Percentiles rank a stretch among this genome's conserved stretches.
Conservation (phyloP, 2,888 invertebrate genomes). For the Heliconius ethilla region DNA sequence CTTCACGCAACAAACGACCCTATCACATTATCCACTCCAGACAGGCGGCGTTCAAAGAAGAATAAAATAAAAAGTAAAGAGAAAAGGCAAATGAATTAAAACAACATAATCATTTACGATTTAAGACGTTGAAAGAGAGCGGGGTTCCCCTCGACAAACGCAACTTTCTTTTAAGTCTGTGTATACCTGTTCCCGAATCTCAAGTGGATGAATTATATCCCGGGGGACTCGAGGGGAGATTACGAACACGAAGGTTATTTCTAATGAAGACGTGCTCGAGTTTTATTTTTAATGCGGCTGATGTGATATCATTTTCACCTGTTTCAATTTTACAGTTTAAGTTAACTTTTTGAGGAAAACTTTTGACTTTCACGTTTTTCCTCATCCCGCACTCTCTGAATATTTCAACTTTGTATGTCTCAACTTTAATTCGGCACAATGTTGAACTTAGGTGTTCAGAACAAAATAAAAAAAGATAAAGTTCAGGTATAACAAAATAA, state of each 20-base stretch:
- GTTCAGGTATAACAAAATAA: constrained; percentile 44
- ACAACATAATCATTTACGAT: constrained; percentile 81
- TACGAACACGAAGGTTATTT: constrained; percentile 66
- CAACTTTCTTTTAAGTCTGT: constrained; percentile 80
- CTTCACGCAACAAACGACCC: constrained; percentile 56
- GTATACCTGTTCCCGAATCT: constrained; percentile 78
- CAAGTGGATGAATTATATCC: constrained; percentile 81
- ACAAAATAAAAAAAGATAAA: constrained; percentile 8
- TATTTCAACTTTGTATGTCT: constrained; percentile 4
- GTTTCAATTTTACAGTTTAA: constrained; percentile 48
- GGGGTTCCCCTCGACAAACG: constrained; percentile 74
- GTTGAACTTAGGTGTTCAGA: background rate
- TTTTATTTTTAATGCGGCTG: constrained; percentile 70
- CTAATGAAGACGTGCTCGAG: constrained; percentile 74
- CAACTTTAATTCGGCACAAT: background rate
- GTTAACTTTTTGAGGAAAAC: constrained; percentile 43
- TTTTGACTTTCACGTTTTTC: constrained; percentile 38
- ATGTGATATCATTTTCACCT: constrained; percentile 73
- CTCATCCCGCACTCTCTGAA: constrained; percentile 19
- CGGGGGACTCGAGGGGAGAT: constrained; percentile 73
- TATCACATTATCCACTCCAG: constrained; percentile 69
- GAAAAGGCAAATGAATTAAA: constrained; percentile 80
- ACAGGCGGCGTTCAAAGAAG: constrained; percentile 77
- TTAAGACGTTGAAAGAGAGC: constrained; percentile 71
- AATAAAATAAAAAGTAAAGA: constrained; percentile 70